Evolutionary conservation across 2,797 vertebrate genomes (phyloP).

Genomic region (Microctenopoma stevenorrisi): DNA sequence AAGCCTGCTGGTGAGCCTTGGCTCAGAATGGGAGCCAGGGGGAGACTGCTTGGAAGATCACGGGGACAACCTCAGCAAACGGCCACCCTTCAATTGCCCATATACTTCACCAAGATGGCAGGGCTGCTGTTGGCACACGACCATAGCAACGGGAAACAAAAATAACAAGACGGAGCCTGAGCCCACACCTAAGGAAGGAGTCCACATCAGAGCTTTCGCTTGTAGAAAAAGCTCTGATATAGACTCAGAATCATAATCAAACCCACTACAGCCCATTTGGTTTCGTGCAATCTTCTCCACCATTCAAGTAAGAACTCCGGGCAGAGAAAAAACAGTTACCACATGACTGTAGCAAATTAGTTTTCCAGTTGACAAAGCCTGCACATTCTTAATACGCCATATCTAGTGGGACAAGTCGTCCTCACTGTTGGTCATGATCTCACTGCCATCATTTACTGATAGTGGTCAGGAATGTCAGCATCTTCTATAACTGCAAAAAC

Average conservation of each 20-base stretch:
- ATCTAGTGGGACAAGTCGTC: constrained; percentile 18
- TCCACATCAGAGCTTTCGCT: constrained; percentile 18
- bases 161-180: background rate
- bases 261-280: constrained; percentile 32
- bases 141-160: constrained; percentile 21
- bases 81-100: constrained; percentile 76
- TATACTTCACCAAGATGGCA: constrained; percentile 56
- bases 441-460: constrained; percentile 50
- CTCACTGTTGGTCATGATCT: constrained; percentile 46
- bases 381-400: constrained; percentile 19
- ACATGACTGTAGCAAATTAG: constrained; percentile 45
- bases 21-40: constrained; percentile 68
- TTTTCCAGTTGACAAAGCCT: constrained; percentile 20
- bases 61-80: constrained; percentile 75
- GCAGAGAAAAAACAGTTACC: constrained; percentile 38
- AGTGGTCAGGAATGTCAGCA: constrained; percentile 31
- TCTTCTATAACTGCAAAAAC: constrained; percentile 39
- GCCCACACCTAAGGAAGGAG: constrained; percentile 18
- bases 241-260: constrained; percentile 34
- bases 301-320: constrained; percentile 35
- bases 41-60: constrained; percentile 77
- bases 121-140: constrained; percentile 51
- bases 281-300: constrained; percentile 33
- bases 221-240: constrained; percentile 6
- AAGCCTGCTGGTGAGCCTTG: constrained; percentile 84